Evolutionary conservation across 2,888 invertebrate genomes (phyloP).

Genomic region (Perizoma flavofasciatum): DNA sequence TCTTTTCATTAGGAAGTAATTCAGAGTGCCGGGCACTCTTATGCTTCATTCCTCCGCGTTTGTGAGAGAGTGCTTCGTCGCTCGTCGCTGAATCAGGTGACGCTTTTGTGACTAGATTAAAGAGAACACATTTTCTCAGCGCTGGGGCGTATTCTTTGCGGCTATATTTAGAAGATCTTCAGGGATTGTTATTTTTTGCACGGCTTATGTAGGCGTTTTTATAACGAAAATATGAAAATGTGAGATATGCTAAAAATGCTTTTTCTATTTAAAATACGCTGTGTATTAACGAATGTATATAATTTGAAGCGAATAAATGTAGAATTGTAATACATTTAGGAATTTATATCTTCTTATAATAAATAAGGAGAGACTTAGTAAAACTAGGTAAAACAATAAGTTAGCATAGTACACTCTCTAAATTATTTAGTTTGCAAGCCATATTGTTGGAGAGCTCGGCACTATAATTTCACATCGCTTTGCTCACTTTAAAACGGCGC

Average conservation of each 20-base stretch:
- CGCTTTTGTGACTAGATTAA: slow-evolving; percentile 83
- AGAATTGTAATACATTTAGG: no score
- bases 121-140: slow-evolving; percentile 77
- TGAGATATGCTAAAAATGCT: neutral
- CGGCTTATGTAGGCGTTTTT: slow-evolving; percentile 17
- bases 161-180: slow-evolving; percentile 73
- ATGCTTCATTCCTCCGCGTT: slow-evolving; percentile 80
- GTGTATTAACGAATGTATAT: neutral
- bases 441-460: slow-evolving; percentile 18
- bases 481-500: slow-evolving; percentile 60
- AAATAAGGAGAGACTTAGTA: no score
- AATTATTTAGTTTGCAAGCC: slow-evolving; percentile 18
- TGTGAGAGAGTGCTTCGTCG: slow-evolving; percentile 73
- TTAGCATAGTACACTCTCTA: slow-evolving; percentile 1
- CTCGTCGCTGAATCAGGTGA: slow-evolving; percentile 76
- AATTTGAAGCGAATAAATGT: no score
- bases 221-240: slow-evolving; percentile 8
- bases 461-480: slow-evolving; percentile 43
- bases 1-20: slow-evolving; percentile 84
- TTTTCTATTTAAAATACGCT: neutral
- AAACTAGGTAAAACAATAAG: neutral
- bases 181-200: slow-evolving; percentile 40
- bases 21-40: slow-evolving; percentile 80
- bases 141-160: slow-evolving; percentile 58
- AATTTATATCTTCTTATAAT: no score